phyloP scores from a whole-genome alignment of 2,888 invertebrate genomes.

The Caradrina clavipalpis region DNA sequence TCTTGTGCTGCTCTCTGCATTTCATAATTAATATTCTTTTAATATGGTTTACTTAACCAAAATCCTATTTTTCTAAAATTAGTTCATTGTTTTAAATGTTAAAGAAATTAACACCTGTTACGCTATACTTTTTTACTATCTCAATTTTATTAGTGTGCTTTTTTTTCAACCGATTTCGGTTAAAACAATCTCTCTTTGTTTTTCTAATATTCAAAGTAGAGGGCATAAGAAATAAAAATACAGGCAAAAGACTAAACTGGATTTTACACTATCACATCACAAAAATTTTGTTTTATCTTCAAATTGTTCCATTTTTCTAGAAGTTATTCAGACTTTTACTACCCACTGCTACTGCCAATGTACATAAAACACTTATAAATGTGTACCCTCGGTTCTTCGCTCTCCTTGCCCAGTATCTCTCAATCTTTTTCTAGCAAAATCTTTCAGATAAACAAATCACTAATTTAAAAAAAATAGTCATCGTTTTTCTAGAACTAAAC shows the following conservation, averaged over 20 bases:
- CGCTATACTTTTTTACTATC: background rate
- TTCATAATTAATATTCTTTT: background rate
- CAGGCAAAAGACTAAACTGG: no score
- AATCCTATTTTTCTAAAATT: background rate
- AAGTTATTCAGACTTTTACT: background rate
- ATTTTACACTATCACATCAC: no score
- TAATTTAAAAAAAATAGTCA: background rate
- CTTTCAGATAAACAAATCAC: no score
- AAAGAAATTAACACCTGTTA: background rate
- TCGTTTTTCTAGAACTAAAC: constrained; percentile 19
- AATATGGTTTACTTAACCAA: background rate
- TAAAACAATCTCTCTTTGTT: background rate
- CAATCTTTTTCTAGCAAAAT: no score
- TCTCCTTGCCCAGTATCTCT: background rate
- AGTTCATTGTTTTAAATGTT: no score
- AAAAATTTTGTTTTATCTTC: no score
- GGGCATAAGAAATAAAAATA: no score
- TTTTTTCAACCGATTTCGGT: background rate
- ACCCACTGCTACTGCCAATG: background rate
- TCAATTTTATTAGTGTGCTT: background rate
- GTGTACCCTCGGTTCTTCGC: background rate
- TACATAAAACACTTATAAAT: no score
- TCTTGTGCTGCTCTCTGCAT: background rate
- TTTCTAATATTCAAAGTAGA: background rate
- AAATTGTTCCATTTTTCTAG: background rate